Conservation (phyloP, 92 coral and sea anemone genomes). For the Porites rus region DNA sequence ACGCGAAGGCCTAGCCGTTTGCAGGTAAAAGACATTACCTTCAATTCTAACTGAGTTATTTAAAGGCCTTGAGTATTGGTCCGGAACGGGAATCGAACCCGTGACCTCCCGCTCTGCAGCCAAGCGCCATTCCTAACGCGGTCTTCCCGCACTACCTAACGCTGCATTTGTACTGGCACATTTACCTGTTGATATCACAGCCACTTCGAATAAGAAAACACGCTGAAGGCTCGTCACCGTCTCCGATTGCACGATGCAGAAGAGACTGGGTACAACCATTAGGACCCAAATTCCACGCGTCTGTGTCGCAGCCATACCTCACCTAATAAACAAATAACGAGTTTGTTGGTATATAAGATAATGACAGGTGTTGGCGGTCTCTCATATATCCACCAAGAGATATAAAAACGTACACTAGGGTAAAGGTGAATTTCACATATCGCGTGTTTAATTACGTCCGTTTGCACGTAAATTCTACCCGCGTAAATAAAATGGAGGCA, state of each 20-base stretch:
- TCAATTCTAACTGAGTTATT: too few relatives aligned
- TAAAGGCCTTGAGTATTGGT: too few relatives aligned
- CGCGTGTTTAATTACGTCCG: too few relatives aligned
- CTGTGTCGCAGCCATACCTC: constrained; percentile 86
- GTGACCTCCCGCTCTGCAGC: too few relatives aligned
- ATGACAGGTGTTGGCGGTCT: not conserved
- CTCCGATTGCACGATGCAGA: constrained; percentile 93
- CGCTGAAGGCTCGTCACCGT: constrained; percentile 86
- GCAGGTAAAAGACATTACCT: too few relatives aligned
- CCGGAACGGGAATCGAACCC: too few relatives aligned
- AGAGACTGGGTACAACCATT: constrained; percentile 98
- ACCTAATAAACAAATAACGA: constrained; percentile 54
- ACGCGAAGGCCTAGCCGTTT: too few relatives aligned
- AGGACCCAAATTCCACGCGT: constrained; percentile 97
- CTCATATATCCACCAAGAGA: not conserved
- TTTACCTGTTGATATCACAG: constrained; percentile 95
- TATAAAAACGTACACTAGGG: too few relatives aligned
- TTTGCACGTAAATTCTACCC: too few relatives aligned
- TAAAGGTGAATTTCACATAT: too few relatives aligned
- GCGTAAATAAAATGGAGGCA: too few relatives aligned
- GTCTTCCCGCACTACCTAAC: not conserved
- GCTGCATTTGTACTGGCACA: not conserved
- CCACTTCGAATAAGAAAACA: constrained; percentile 88
- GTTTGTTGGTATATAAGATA: not conserved
- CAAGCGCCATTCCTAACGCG: too few relatives aligned